These are phyloP conservation scores for Autographa gamma DNA, from an alignment of 2,888 invertebrate species.

Conservation along the genomic window DNA sequence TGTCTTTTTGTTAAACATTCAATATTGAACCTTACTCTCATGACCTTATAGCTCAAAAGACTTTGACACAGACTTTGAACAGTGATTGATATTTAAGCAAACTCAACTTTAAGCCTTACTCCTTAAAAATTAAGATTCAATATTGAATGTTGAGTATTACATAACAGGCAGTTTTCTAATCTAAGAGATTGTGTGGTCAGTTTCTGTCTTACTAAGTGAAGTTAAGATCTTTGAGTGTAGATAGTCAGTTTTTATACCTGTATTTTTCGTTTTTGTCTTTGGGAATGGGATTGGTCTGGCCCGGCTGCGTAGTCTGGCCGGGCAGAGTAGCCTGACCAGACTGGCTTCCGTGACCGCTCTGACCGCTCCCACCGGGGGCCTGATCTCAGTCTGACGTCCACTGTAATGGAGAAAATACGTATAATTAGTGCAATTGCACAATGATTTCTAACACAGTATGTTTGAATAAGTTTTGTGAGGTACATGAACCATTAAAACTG, in stretches of 20 bases:
- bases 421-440: background rate
- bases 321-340: conserved; percentile 52
- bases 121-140: conserved; percentile 11
- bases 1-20: background rate
- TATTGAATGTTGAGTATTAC: conserved; percentile 15
- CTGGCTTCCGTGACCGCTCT: conserved; percentile 19
- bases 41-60: conserved; percentile 3
- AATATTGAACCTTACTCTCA: conserved; percentile 30
- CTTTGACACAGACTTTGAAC: too few relatives aligned
- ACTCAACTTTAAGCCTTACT: conserved; percentile 13
- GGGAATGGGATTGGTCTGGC: conserved; percentile 31
- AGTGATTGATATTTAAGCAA: background rate
- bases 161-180: background rate
- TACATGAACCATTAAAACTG: too few relatives aligned
- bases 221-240: background rate
- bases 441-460: too few relatives aligned
- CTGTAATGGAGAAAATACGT: conserved; percentile 62
- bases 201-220: background rate
- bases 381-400: conserved; percentile 81
- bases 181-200: background rate
- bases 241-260: conserved; percentile 74
- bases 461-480: too few relatives aligned
- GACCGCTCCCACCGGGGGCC: conserved; percentile 63
- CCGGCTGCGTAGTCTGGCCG: conserved; percentile 55
- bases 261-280: conserved; percentile 66